Percentiles rank a stretch among this genome's conserved stretches.
Conservation (phyloP, 2,797 vertebrate species). For the Chaetophractus vellerosus region DNA sequence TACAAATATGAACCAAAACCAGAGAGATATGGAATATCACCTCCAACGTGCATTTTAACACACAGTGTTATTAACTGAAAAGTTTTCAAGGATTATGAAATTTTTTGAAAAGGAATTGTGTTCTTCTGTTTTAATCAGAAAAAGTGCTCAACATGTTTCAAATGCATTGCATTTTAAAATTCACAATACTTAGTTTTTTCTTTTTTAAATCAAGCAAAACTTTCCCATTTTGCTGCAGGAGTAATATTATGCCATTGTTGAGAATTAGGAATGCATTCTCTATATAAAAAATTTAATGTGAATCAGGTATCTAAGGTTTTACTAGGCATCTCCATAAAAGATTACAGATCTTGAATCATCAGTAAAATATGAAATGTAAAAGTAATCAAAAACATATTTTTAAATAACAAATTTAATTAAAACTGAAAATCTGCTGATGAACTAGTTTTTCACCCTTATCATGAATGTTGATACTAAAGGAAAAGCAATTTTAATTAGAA, state of each 20-base stretch:
- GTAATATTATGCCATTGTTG: not conserved
- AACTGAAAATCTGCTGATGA: not conserved
- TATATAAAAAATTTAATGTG: not conserved
- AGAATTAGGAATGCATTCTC: not conserved
- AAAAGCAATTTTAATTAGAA: conserved; percentile 7
- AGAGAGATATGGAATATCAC: not conserved
- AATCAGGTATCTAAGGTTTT: not conserved
- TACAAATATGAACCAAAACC: not conserved
- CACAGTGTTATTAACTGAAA: not conserved
- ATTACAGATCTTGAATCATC: not conserved
- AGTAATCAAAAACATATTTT: not conserved
- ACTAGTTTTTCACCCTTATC: not conserved
- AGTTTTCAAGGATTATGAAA: not conserved
- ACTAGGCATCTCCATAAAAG: not conserved
- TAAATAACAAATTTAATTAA: conserved; percentile 3
- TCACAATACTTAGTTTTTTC: not conserved
- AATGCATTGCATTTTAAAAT: not conserved
- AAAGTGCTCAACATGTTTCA: not conserved
- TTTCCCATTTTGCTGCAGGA: not conserved
- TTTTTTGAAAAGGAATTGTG: not conserved
- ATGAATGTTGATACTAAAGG: not conserved
- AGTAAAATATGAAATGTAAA: not conserved
- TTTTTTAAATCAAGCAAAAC: not conserved
- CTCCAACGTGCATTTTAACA: not conserved
- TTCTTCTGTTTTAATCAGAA: not conserved